These are phyloP conservation scores for Apodemia duryi DNA, from an alignment of 2,888 invertebrate genomes.

Conservation along the genomic window DNA sequence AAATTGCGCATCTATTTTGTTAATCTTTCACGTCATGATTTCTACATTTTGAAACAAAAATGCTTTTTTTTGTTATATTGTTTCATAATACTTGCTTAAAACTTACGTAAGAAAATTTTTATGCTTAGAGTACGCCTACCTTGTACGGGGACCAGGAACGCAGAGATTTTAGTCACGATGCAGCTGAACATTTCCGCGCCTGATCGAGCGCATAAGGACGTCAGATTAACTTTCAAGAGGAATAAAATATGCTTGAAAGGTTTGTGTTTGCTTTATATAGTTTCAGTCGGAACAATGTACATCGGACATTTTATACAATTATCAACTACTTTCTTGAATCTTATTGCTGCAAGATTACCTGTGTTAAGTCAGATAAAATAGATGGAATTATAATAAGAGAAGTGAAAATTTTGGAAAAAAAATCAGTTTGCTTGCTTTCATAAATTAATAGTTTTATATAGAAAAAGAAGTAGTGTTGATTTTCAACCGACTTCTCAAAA, in stretches of 20 bases:
- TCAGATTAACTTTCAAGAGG: slow-evolving; percentile 87
- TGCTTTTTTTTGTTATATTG: too few relatives aligned
- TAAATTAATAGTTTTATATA: too few relatives aligned
- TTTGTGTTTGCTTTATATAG: slow-evolving; percentile 42
- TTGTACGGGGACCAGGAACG: slow-evolving; percentile 89
- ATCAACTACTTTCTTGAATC: neutral
- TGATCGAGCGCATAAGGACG: slow-evolving; percentile 84
- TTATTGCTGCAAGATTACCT: neutral
- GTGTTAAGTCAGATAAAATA: neutral
- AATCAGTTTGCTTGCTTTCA: too few relatives aligned
- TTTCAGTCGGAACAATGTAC: neutral
- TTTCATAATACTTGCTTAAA: too few relatives aligned
- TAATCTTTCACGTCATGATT: too few relatives aligned
- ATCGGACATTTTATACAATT: neutral
- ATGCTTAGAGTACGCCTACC: slow-evolving; percentile 82
- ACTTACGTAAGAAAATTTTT: neutral
- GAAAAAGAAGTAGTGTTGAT: too few relatives aligned
- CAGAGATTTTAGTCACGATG: slow-evolving; percentile 89
- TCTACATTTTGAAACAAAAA: too few relatives aligned
- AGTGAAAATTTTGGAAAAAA: too few relatives aligned
- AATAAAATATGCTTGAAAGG: slow-evolving; percentile 93
- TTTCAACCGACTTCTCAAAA: too few relatives aligned
- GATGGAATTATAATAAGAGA: neutral
- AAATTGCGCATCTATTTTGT: too few relatives aligned
- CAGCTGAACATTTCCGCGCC: slow-evolving; percentile 89